Evolutionary conservation across 1,140 invertebrate genomes (phyloP).

Genomic region (Tetramorium simillimum): DNA sequence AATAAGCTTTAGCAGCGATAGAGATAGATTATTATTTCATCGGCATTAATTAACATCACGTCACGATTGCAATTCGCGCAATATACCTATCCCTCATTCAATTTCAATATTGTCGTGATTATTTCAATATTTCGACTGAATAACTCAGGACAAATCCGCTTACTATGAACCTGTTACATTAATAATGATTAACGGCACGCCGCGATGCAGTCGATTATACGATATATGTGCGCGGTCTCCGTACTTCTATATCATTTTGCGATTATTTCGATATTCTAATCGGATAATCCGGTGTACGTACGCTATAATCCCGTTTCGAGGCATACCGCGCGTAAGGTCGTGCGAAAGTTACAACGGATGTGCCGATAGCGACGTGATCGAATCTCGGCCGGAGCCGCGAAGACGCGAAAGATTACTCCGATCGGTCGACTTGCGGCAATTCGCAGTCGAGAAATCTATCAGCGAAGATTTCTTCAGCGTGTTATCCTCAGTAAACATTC

Average conservation of each 20-base stretch:
- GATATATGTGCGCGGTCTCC: constrained; percentile 8
- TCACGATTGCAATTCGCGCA: constrained; percentile 39
- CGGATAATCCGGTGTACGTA: neutral
- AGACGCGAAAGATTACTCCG: constrained; percentile 19
- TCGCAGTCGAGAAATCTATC: constrained; percentile 24
- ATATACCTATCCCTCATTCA: constrained; percentile 37
- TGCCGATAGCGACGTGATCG: neutral
- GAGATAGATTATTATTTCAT: constrained; percentile 48
- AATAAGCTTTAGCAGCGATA: constrained; percentile 23
- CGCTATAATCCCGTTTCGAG: neutral
- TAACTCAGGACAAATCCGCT: constrained; percentile 49
- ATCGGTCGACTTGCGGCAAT: neutral
- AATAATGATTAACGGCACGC: constrained; percentile 47
- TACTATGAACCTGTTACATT: constrained; percentile 35
- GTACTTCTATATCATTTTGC: constrained; percentile 2
- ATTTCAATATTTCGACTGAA: constrained; percentile 51
- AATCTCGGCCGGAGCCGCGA: constrained; percentile 24
- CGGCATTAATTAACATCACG: constrained; percentile 35
- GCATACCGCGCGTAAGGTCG: neutral
- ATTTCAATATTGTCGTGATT: constrained; percentile 54
- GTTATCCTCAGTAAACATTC: constrained; percentile 7
- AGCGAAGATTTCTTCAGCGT: neutral
- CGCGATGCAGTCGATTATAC: constrained; percentile 28
- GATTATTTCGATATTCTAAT: constrained; percentile 25
- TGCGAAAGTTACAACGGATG: constrained; percentile 15